These are phyloP conservation scores for Styela clava DNA, from an alignment of 23 tunicate genomes.

Conservation along the genomic window DNA sequence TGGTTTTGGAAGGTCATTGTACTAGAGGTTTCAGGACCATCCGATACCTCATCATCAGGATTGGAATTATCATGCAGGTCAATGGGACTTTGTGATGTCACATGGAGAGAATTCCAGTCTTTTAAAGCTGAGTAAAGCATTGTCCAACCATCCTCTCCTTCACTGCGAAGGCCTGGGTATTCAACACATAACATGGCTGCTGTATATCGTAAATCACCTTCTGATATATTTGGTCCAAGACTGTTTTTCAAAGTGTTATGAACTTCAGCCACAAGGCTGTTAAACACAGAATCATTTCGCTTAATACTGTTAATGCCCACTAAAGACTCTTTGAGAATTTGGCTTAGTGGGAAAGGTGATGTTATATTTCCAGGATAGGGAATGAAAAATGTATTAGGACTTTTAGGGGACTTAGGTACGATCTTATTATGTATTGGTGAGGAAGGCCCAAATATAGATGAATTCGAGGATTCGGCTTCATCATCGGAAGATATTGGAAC, in stretches of 20 bases:
- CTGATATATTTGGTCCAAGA: neutral
- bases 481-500: neutral
- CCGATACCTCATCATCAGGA: neutral
- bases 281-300: neutral
- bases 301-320: too few species aligned
- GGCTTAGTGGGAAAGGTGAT: neutral
- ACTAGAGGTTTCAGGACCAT: neutral
- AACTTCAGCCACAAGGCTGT: neutral
- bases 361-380: neutral
- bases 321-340: neutral
- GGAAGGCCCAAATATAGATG: neutral
- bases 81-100: neutral
- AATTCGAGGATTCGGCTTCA: neutral
- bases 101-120: too few species aligned
- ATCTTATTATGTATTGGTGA: too few species aligned
- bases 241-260: neutral
- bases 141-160: neutral
- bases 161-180: neutral
- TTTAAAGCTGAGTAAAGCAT: neutral
- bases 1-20: neutral
- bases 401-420: too few species aligned
- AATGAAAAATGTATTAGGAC: neutral
- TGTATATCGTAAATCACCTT: neutral
- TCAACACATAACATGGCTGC: conserved; percentile 6
- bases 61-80: neutral